Base-by-base conservation (phyloP, 2,888 invertebrate species). In the Cetonia aurata region DNA sequence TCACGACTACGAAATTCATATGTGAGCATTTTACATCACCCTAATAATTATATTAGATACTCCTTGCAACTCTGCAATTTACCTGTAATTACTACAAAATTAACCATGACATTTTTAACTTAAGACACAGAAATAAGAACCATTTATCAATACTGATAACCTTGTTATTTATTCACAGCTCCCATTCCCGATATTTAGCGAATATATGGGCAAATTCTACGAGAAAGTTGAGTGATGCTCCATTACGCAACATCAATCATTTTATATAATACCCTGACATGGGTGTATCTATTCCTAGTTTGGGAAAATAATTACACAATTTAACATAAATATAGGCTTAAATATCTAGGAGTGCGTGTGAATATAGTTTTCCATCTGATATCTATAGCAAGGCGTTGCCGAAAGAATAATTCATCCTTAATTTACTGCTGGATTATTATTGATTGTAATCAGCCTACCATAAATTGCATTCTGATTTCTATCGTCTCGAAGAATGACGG, bases 61-160 rank as follows among this genome's bases (percentile, higher is more conserved):
- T 15, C 13, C 50, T 13, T 37, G 48, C 31, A 65, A 50, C 41
- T 33, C 50, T 8, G 8, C 31, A 48, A 62, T 48, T 48, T 15
- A 33, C 12, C 19, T n/a, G 15, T 65, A 65, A 65, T 65, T 65
- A 50, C 46, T 13, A 50, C 50, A 37, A 50, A 50, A 52, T 12
- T 48, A 65, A 65, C 62, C 62, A 50, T 65, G 62, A 65, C 62
- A 65, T 52, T 65, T 65, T 65, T 65, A 65, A 17, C 15, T 6
- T 44, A 59, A 17, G 13, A 65, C 19, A 31, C 50, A 52, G 33
- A 15, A 31, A 37, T 15, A 37, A 42, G n/a, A 9, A 37, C 37
- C 8, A 10, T 37, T 9, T 37, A 37, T 25, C 13, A 60, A 25
- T 31, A 31, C 19, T 60, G 46, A 17, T 60, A 65, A 50, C 62